Evolutionary conservation across 2,797 vertebrate species (phyloP).

Genomic region (Sebastolobus alascanus): DNA sequence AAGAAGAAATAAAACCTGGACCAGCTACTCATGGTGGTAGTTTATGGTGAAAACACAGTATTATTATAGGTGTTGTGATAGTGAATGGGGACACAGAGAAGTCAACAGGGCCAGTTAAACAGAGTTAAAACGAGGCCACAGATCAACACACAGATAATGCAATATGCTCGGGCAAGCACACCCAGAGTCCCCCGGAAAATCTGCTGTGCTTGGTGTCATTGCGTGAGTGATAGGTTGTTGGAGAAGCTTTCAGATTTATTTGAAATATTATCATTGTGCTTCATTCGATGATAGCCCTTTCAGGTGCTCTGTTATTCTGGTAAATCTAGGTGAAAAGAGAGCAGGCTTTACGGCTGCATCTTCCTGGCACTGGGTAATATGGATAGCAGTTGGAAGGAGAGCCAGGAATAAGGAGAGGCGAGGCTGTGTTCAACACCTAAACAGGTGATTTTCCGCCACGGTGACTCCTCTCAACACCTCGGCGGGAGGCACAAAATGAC

Average conservation of each 20-base stretch:
- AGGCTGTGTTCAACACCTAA: slow-evolving; percentile 85
- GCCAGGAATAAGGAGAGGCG: slow-evolving; percentile 71
- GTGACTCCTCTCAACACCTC: slow-evolving; percentile 84
- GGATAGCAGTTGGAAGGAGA: slow-evolving; percentile 68
- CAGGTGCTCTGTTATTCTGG: slow-evolving; percentile 73
- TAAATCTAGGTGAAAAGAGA: slow-evolving; percentile 73
- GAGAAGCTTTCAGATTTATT: slow-evolving; percentile 67
- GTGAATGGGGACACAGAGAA: slow-evolving; percentile 44
- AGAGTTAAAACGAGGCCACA: slow-evolving; percentile 64
- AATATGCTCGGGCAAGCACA: slow-evolving; percentile 65
- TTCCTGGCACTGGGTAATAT: slow-evolving; percentile 65
- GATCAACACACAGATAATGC: slow-evolving; percentile 68
- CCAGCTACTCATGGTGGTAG: background rate
- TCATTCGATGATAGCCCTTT: slow-evolving; percentile 75
- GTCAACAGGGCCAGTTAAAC: slow-evolving; percentile 57
- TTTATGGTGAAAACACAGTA: slow-evolving; percentile 32
- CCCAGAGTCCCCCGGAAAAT: slow-evolving; percentile 57
- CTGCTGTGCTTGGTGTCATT: slow-evolving; percentile 60
- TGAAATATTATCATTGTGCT: slow-evolving; percentile 75
- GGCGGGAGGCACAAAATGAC: slow-evolving; percentile 83
- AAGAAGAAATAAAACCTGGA: slow-evolving; percentile 27
- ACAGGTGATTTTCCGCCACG: slow-evolving; percentile 87
- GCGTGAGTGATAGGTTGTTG: slow-evolving; percentile 67
- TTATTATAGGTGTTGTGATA: slow-evolving; percentile 31
- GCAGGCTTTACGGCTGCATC: slow-evolving; percentile 55